These are phyloP conservation scores for Drosophila prolongata DNA, from an alignment of 2,888 invertebrate genomes.

Conservation along the genomic window DNA sequence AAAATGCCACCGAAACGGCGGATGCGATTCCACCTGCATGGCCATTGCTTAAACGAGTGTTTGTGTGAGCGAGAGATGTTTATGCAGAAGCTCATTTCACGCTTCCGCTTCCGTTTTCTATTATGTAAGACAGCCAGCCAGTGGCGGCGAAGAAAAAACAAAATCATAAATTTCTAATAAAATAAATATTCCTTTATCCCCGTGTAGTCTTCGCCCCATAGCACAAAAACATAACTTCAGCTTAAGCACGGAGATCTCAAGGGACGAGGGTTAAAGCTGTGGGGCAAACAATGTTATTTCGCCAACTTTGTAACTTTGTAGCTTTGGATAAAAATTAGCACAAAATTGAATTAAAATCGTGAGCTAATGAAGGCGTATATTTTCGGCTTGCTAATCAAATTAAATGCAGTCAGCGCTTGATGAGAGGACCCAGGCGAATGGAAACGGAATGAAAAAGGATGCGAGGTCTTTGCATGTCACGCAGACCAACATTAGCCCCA, in stretches of 20 bases:
- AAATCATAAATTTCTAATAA: constrained; percentile 80
- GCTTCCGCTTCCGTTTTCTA: constrained; percentile 78
- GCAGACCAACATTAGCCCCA: constrained; percentile 68
- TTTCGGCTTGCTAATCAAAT: constrained; percentile 67
- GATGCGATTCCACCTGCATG: constrained; percentile 64
- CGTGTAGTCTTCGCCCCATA: constrained; percentile 33
- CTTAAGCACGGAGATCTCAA: constrained; percentile 47
- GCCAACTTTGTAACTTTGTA: constrained; percentile 31
- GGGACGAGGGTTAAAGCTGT: constrained; percentile 2
- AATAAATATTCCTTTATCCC: constrained; percentile 75
- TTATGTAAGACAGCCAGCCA: constrained; percentile 48
- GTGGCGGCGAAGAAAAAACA: constrained; percentile 64
- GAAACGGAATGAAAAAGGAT: constrained; percentile 3
- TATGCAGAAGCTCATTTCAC: constrained; percentile 79
- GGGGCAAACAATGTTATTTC: constrained; percentile 30
- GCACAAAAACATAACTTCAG: constrained; percentile 63
- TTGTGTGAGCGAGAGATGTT: constrained; percentile 56
- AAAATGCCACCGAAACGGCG: constrained; percentile 59
- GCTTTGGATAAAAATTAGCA: constrained; percentile 44
- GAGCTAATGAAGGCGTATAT: constrained; percentile 65
- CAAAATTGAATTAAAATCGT: constrained; percentile 66
- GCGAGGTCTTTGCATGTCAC: constrained; percentile 38
- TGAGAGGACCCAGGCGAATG: constrained; percentile 29
- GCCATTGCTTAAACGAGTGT: constrained; percentile 47
- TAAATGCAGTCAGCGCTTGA: constrained; percentile 63